Conservation (phyloP, 1,140 invertebrate species). For the Gonioctena quinquepunctata region DNA sequence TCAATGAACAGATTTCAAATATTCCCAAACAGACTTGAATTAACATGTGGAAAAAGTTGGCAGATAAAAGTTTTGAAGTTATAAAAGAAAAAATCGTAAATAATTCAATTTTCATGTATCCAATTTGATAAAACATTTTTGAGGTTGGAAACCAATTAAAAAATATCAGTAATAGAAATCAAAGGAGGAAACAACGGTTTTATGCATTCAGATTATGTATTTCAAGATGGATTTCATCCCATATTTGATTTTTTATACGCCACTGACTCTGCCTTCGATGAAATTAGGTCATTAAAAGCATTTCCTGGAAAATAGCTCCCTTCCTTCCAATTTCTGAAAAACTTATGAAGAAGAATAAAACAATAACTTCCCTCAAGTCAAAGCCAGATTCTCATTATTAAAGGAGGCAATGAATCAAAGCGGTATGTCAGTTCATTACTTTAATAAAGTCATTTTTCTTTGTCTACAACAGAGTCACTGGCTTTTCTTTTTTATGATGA, state of each 20-base stretch:
- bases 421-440: constrained; percentile 27
- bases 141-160: too few relatives aligned
- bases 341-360: constrained; percentile 19
- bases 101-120: too few relatives aligned
- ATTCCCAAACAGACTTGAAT: too few relatives aligned
- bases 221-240: too few relatives aligned
- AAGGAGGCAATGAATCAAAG: constrained; percentile 26
- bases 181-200: too few relatives aligned
- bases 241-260: background rate
- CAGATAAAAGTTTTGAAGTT: too few relatives aligned
- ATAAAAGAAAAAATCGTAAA: too few relatives aligned
- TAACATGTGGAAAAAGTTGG: too few relatives aligned
- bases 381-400: constrained; percentile 29
- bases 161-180: too few relatives aligned
- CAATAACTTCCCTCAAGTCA: constrained; percentile 29
- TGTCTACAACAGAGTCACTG: background rate
- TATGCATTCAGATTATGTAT: too few relatives aligned
- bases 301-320: background rate
- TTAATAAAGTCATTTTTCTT: constrained; percentile 36
- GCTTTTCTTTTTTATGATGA: background rate
- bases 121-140: too few relatives aligned
- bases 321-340: background rate
- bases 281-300: background rate
- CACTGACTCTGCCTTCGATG: background rate
- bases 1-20: too few relatives aligned